These are phyloP conservation scores for Pollenia griseotomentosa DNA, from an alignment of 2,888 invertebrate species.

Conservation along the genomic window DNA sequence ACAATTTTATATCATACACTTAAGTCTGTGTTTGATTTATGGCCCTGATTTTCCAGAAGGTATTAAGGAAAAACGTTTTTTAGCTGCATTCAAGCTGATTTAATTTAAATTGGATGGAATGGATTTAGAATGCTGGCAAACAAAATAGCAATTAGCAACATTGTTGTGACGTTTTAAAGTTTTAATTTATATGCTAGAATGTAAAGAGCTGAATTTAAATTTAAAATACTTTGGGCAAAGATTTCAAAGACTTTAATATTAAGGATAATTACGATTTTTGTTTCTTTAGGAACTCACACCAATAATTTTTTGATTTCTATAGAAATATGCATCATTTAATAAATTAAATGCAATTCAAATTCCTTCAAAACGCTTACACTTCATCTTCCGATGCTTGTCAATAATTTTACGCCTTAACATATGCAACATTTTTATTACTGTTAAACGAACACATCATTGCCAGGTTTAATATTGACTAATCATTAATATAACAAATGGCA, in stretches of 20 bases:
- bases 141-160: conserved; percentile 36
- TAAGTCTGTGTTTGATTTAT: conserved; percentile 59
- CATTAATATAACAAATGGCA: no score
- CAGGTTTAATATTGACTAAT: neutral
- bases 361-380: neutral
- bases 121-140: neutral
- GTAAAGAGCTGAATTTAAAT: neutral
- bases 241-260: no score
- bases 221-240: no score
- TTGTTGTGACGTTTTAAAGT: conserved; percentile 13
- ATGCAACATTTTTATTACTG: neutral
- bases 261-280: no score
- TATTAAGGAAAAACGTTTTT: conserved; percentile 7
- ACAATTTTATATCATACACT: conserved; percentile 58
- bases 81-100: no score
- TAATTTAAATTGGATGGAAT: neutral
- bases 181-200: neutral
- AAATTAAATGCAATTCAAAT: no score
- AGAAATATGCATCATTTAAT: no score
- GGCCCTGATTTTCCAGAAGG: conserved; percentile 29
- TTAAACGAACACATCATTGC: neutral
- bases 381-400: no score
- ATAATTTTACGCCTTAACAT: neutral
- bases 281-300: no score
- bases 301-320: no score